Percentiles rank a stretch among this genome's conserved stretches.
These are phyloP conservation scores for Sterrhoptilus dennistouni DNA, from an alignment of 2,113 vertebrate species.

Conservation along the genomic window DNA sequence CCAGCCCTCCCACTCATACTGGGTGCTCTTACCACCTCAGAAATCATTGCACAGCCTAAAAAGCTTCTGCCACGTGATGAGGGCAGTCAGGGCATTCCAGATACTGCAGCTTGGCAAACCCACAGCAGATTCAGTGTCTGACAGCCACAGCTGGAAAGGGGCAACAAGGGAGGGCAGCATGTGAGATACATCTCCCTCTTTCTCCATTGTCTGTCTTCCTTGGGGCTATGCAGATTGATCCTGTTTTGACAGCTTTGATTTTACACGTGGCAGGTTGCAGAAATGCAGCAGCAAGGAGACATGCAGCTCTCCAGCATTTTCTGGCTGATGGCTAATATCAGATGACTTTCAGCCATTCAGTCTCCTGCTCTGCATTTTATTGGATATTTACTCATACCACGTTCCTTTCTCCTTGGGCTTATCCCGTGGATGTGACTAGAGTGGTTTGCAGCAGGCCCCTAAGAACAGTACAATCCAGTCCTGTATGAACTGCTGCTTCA, in stretches of 20 bases:
- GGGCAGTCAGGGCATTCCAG: neutral
- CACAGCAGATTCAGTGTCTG: neutral
- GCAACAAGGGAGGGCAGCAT: neutral
- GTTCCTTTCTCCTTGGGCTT: neutral
- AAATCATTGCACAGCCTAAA: neutral
- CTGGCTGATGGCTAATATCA: neutral
- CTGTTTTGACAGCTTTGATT: neutral
- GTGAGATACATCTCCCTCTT: neutral
- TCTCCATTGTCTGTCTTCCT: neutral
- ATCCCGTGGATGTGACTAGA: rapidly evolving
- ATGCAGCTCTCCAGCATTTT: neutral
- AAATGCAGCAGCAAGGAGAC: neutral
- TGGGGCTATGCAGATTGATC: neutral
- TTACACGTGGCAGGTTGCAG: neutral
- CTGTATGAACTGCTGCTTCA: neutral
- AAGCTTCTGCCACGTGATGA: rapidly evolving
- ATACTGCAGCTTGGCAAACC: neutral
- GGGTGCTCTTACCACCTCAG: neutral
- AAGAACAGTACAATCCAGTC: neutral
- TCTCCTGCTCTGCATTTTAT: neutral
- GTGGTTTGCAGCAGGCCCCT: neutral
- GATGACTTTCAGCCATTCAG: neutral
- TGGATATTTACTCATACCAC: neutral
- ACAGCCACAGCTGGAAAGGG: neutral
- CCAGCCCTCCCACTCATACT: neutral